These are phyloP conservation scores for Microplitis demolitor DNA, from an alignment of 1,140 invertebrate genomes.

Conservation along the genomic window DNA sequence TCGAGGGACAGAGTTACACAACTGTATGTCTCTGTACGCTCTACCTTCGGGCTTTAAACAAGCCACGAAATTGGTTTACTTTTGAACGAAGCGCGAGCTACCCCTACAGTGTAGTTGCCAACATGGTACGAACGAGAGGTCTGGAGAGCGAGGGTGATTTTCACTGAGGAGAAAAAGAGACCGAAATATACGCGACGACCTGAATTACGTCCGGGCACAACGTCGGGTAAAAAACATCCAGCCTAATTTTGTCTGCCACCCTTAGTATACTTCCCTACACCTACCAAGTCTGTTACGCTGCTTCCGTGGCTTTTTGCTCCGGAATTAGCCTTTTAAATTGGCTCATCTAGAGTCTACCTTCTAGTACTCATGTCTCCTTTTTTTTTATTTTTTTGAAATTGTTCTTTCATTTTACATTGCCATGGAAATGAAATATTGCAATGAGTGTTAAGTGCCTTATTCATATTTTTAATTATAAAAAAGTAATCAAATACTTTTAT, in stretches of 20 bases:
- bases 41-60: conserved; percentile 53
- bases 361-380: neutral
- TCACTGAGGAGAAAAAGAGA: neutral
- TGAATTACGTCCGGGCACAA: conserved; percentile 8
- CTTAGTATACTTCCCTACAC: neutral
- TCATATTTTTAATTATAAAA: too few species aligned
- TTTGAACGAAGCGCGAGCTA: conserved; percentile 34
- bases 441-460: too few species aligned
- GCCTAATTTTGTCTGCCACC: conserved; percentile 16
- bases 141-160: neutral
- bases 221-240: conserved; percentile 1
- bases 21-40: neutral
- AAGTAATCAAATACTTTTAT: too few species aligned
- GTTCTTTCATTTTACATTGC: too few species aligned
- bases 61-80: conserved; percentile 63
- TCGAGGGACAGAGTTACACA: conserved; percentile 48
- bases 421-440: too few species aligned
- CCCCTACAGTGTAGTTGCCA: neutral
- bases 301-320: conserved; percentile 1
- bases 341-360: neutral
- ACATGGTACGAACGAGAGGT: neutral
- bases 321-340: conserved; percentile 18
- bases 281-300: neutral
- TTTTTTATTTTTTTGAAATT: too few species aligned
- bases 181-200: neutral